phyloP scores from a whole-genome alignment of 2,888 invertebrate species.

The Synergus gifuensis region DNA sequence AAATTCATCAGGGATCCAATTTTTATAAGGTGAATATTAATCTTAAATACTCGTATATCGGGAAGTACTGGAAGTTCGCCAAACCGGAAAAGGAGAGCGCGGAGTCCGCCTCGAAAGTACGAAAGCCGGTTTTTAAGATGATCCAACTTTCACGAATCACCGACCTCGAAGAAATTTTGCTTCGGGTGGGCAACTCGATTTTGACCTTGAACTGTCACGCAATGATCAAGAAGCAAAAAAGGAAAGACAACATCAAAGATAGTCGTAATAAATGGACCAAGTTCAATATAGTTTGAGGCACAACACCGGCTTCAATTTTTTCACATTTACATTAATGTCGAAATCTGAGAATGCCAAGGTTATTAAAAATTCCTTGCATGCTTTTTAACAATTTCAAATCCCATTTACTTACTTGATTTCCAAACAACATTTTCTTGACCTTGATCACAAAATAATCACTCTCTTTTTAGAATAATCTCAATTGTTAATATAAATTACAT shows the following conservation, averaged over 20 bases:
- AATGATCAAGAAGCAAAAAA: background rate
- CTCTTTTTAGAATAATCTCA: background rate
- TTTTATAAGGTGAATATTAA: conserved; percentile 33
- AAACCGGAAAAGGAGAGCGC: conserved; percentile 47
- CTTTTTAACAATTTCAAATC: too few species aligned
- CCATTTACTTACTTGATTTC: too few species aligned
- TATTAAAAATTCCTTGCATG: too few species aligned
- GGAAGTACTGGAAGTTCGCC: conserved; percentile 41
- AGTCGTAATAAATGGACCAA: background rate
- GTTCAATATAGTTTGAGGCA: background rate
- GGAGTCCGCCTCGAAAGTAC: conserved; percentile 52
- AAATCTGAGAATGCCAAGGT: too few species aligned
- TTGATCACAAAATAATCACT: background rate
- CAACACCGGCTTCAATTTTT: background rate
- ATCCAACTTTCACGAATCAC: conserved; percentile 57
- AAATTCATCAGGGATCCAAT: conserved; percentile 27
- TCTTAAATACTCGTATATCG: conserved; percentile 9
- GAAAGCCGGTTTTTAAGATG: conserved; percentile 56
- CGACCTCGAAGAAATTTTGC: conserved; percentile 47
- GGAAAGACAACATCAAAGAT: background rate
- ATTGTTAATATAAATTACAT: background rate
- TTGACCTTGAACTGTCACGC: conserved; percentile 57
- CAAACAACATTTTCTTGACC: background rate
- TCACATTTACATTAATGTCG: too few species aligned
- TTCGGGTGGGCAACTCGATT: conserved; percentile 55